Base-by-base conservation (phyloP, 2,113 vertebrate species). In the Falcunculus frontatus region DNA sequence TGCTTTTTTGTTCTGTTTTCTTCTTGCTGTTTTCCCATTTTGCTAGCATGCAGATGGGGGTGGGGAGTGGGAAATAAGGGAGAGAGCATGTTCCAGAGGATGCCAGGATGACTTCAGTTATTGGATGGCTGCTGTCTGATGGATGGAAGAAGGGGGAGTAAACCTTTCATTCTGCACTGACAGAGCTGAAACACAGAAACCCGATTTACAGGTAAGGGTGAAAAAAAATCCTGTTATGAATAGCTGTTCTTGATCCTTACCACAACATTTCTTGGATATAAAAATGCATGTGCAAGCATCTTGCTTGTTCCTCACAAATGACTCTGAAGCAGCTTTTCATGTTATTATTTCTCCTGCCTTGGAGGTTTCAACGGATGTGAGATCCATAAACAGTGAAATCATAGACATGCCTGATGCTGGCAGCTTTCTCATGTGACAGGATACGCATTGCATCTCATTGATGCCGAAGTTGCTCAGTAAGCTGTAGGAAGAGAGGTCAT, bases 361-460 rank as follows among this genome's bases (percentile, higher is more conserved):
- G 65, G 79, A 96, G 80, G 50, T 96, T 65, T 95, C 80, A 97
- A 94, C 97, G 91, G 96, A 97, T 98, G 98, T 97, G 98, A 98
- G 97, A 98, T 98, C 98, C 97, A 97, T 96, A 98, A 98, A 97
- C 97, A 98, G 98, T 97, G 98, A 98, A 97, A 97, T 95, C 95
- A 96, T 96, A 98, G 97, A 97, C 97, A 95, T 90, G 96, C 94
- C 97, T 98, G 95, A 81, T 89, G 85, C 91, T 97, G 97, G 97
- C 97, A 98, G 98, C 98, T 98, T 98, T 97, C 97, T 98, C 95
- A 95, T 98, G 97, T 98, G 98, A 98, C 97, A 96, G 96, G 73
- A 35, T 44, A 96, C 77, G 97, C 69, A 95, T 94, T 97, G 97
- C 97, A 97, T 97, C 96, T 97, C 97, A 98, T 83, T 98, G 97